These are phyloP conservation scores for Drosophila setosimentum DNA, from an alignment of 2,888 invertebrate genomes.

Conservation along the genomic window DNA sequence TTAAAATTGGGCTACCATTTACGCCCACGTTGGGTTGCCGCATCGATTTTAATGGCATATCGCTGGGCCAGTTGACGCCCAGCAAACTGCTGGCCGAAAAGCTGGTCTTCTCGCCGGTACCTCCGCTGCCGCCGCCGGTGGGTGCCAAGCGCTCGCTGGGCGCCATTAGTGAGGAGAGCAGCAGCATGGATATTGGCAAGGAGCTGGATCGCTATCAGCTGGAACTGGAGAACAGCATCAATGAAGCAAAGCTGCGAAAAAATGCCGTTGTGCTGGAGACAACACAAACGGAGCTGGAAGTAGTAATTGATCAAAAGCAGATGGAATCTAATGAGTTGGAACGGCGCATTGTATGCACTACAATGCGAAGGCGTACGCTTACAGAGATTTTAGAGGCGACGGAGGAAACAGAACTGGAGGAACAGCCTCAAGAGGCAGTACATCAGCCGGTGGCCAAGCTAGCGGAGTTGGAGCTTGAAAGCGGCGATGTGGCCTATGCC, in stretches of 20 bases:
- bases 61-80: slow-evolving; percentile 80
- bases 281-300: slow-evolving; percentile 28
- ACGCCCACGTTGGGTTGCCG: slow-evolving; percentile 83
- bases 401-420: slow-evolving; percentile 30
- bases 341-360: slow-evolving; percentile 57
- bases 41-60: slow-evolving; percentile 83
- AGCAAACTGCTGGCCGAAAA: slow-evolving; percentile 83
- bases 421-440: neutral
- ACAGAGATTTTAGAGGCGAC: slow-evolving; percentile 66
- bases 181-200: slow-evolving; percentile 83
- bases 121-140: slow-evolving; percentile 19
- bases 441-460: neutral
- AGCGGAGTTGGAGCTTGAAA: slow-evolving; percentile 3
- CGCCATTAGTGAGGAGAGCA: slow-evolving; percentile 82
- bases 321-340: slow-evolving; percentile 34
- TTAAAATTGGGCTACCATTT: slow-evolving; percentile 83
- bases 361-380: slow-evolving; percentile 52
- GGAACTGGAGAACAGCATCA: slow-evolving; percentile 85
- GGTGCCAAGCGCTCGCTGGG: slow-evolving; percentile 72
- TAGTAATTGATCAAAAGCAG: slow-evolving; percentile 33
- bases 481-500: slow-evolving; percentile 64
- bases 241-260: slow-evolving; percentile 84
- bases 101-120: slow-evolving; percentile 82
- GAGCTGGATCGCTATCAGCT: slow-evolving; percentile 85
- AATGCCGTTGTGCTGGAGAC: slow-evolving; percentile 36